phyloP scores from a whole-genome alignment of 64 coral and sea anemone species.

The Trachythela sp. region DNA sequence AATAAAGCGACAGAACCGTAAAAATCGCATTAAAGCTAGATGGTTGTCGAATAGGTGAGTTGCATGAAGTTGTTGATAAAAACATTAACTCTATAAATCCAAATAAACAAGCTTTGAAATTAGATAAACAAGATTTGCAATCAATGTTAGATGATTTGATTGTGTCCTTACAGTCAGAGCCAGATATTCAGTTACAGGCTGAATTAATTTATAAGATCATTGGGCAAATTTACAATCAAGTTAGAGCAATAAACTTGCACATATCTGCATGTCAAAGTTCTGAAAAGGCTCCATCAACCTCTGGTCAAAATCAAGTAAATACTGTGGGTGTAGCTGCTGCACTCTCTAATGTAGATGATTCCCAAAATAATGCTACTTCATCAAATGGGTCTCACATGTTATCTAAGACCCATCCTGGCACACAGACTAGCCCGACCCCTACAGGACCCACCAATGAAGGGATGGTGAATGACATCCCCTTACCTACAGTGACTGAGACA shows the following conservation, averaged over 20 bases:
- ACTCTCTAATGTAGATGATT: neutral
- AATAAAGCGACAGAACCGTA: neutral
- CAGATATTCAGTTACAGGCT: neutral
- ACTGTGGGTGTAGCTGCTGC: neutral
- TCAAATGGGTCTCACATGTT: neutral
- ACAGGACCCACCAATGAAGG: too few species aligned
- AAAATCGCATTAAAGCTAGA: neutral
- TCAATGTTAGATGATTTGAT: neutral
- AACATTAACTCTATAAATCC: neutral
- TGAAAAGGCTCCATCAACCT: neutral
- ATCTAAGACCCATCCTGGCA: neutral
- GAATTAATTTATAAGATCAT: neutral
- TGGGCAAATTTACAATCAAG: neutral
- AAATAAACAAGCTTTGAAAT: neutral
- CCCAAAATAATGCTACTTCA: neutral
- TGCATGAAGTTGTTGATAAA: neutral
- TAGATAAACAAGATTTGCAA: constrained; percentile 13
- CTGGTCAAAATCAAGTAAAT: neutral
- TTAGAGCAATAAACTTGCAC: neutral
- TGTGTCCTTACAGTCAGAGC: neutral
- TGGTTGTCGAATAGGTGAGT: neutral
- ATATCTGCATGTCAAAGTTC: neutral
- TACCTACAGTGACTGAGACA: too few species aligned
- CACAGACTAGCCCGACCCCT: neutral
- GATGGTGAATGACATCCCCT: too few species aligned